A percentile compares a stretch with the other conserved stretches of the same genome.
Conservation (phyloP, 2,888 invertebrate genomes). For the Gymnocheta viridis region DNA sequence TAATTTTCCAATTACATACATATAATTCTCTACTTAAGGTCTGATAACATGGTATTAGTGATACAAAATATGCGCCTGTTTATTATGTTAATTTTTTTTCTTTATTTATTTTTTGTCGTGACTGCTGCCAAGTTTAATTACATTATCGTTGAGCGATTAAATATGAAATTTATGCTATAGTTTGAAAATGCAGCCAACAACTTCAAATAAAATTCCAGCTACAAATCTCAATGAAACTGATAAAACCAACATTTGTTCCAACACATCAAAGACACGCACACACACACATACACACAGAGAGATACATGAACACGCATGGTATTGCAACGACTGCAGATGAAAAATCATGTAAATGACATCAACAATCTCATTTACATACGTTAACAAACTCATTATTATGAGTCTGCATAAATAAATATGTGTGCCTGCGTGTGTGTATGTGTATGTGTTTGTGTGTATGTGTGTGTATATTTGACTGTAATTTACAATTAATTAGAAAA, state of each 20-base stretch:
- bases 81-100: not conserved
- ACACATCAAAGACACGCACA: not conserved
- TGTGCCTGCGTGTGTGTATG: not conserved
- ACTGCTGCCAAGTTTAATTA: slow-evolving; percentile 55
- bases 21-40: slow-evolving; percentile 16
- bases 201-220: not conserved
- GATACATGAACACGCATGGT: too few species aligned
- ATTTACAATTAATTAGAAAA: slow-evolving; percentile 43
- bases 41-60: slow-evolving; percentile 10
- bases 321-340: too few species aligned
- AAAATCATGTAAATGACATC: slow-evolving; percentile 9
- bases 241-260: slow-evolving; percentile 2
- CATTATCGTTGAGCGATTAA: slow-evolving; percentile 63
- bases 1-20: slow-evolving; percentile 1
- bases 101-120: not conserved
- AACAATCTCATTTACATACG: not conserved
- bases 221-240: not conserved
- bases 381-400: slow-evolving; percentile 7
- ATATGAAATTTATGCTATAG: slow-evolving; percentile 52
- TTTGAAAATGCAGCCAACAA: slow-evolving; percentile 9
- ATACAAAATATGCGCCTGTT: slow-evolving; percentile 11
- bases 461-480: not conserved
- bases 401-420: not conserved
- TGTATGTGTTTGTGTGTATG: not conserved
- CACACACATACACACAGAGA: not conserved